Evolutionary conservation across 92 coral and sea anemone species (phyloP).

Genomic region (Phenganax marumi): DNA sequence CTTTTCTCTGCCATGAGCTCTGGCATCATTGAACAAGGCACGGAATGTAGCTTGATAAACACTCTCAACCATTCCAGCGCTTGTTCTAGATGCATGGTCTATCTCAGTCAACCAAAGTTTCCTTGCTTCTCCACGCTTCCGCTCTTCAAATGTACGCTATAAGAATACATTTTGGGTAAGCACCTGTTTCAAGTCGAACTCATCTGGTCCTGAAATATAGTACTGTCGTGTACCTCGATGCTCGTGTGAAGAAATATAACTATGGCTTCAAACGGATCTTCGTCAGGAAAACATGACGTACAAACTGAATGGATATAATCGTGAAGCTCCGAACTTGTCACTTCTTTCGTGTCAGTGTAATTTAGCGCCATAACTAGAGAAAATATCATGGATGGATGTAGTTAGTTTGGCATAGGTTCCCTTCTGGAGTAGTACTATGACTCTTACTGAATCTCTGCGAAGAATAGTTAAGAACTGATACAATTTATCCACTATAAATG

Average conservation of each 20-base stretch:
- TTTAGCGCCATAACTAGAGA: slow-evolving; percentile 62
- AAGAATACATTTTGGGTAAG: neutral
- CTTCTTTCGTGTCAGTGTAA: slow-evolving; percentile 51
- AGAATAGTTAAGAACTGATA: too few species aligned
- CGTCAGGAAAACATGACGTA: slow-evolving; percentile 52
- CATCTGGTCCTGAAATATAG: too few species aligned
- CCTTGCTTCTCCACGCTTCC: slow-evolving; percentile 97
- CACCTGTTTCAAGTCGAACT: too few species aligned
- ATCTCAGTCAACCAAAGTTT: slow-evolving; percentile 81
- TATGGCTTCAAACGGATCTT: slow-evolving; percentile 76
- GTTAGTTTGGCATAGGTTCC: neutral
- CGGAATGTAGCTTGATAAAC: slow-evolving; percentile 89
- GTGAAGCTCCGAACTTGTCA: slow-evolving; percentile 75
- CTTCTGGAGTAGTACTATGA: too few species aligned
- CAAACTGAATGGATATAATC: slow-evolving; percentile 70
- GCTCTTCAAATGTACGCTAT: slow-evolving; percentile 98
- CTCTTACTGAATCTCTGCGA: too few species aligned
- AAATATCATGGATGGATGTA: neutral
- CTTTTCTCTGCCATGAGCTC: slow-evolving; percentile 82
- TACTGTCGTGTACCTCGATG: slow-evolving; percentile 68
- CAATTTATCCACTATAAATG: too few species aligned
- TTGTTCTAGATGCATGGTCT: slow-evolving; percentile 91
- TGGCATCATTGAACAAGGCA: slow-evolving; percentile 83
- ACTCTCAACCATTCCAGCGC: slow-evolving; percentile 90
- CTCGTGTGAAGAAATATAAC: slow-evolving; percentile 75